Percentiles rank a stretch among this genome's conserved stretches.
phyloP scores from a whole-genome alignment of 2,797 vertebrate species.

The Eidolon dupreanum region DNA sequence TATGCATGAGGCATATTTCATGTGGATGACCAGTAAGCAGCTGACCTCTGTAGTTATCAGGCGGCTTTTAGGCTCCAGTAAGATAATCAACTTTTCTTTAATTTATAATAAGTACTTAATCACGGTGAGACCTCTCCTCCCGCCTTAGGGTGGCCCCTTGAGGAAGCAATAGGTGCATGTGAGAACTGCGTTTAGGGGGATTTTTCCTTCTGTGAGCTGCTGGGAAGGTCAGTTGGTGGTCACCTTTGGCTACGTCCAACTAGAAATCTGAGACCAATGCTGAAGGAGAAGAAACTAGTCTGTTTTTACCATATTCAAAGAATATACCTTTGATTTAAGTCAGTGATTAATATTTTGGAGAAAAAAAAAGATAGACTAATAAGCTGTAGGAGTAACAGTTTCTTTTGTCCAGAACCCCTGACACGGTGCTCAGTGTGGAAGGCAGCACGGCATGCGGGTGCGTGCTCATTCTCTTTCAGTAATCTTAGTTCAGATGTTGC shows the following conservation, averaged over 20 bases:
- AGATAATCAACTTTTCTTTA: not conserved
- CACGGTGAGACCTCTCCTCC: not conserved
- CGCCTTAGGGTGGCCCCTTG: not conserved
- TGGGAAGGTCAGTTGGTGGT: not conserved
- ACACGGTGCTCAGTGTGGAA: not conserved
- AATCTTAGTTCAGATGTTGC: not conserved
- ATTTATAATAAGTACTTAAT: not conserved
- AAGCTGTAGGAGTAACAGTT: not conserved
- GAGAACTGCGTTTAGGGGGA: not conserved
- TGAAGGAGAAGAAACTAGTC: not conserved
- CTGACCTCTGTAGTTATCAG: not conserved
- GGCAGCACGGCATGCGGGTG: accelerated
- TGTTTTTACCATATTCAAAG: not conserved
- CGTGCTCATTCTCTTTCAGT: not conserved
- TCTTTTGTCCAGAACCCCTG: not conserved
- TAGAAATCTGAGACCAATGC: not conserved
- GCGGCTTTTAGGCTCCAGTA: not conserved
- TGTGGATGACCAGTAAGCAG: not conserved
- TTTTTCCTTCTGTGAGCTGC: not conserved
- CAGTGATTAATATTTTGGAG: not conserved
- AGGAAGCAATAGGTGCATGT: not conserved
- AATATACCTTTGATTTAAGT: not conserved
- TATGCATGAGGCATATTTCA: not conserved
- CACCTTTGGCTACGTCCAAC: not conserved
- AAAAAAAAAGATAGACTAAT: not conserved